Percentiles rank a stretch among this genome's conserved stretches.
Evolutionary conservation across 2,113 vertebrate genomes (phyloP).

Genomic region (Osmerus mordax): DNA sequence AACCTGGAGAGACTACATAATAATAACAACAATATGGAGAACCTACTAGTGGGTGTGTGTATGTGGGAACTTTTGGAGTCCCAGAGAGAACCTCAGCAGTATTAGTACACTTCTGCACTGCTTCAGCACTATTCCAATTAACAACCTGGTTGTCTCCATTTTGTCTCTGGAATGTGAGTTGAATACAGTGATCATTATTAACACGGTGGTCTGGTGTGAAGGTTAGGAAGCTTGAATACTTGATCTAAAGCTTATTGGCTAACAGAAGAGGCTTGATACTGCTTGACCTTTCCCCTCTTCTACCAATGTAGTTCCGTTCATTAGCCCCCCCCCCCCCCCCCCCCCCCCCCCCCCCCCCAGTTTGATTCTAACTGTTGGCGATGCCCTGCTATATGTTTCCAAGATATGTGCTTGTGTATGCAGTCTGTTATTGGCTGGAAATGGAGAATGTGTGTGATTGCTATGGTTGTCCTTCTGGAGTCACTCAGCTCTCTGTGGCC

Average conservation of each 20-base stretch:
- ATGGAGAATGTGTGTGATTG: conserved; percentile 32
- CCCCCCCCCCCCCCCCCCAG: conserved; percentile 18
- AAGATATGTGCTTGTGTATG: conserved; percentile 43
- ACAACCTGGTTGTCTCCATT: too few species aligned
- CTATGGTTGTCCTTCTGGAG: conserved; percentile 40
- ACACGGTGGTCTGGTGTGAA: not conserved
- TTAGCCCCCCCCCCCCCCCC: conserved; percentile 28
- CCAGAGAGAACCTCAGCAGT: too few species aligned
- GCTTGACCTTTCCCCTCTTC: conserved; percentile 48
- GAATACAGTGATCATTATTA: not conserved
- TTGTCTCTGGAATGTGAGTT: conserved; percentile 15
- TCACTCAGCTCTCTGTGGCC: conserved; percentile 51
- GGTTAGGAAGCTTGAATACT: conserved; percentile 22
- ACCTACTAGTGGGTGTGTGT: too few species aligned
- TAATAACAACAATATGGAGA: too few species aligned
- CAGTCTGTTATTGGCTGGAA: conserved; percentile 48
- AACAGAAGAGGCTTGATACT: conserved; percentile 44
- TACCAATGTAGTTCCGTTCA: conserved; percentile 19
- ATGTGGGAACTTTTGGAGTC: too few species aligned
- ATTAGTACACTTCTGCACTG: too few species aligned
- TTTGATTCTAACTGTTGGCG: conserved; percentile 35
- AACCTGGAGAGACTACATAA: not conserved
- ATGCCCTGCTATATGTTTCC: conserved; percentile 32
- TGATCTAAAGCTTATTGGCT: conserved; percentile 31
- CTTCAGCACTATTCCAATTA: too few species aligned